Conservation (phyloP, 2,888 invertebrate genomes). For the Himalopsyche japonica region DNA sequence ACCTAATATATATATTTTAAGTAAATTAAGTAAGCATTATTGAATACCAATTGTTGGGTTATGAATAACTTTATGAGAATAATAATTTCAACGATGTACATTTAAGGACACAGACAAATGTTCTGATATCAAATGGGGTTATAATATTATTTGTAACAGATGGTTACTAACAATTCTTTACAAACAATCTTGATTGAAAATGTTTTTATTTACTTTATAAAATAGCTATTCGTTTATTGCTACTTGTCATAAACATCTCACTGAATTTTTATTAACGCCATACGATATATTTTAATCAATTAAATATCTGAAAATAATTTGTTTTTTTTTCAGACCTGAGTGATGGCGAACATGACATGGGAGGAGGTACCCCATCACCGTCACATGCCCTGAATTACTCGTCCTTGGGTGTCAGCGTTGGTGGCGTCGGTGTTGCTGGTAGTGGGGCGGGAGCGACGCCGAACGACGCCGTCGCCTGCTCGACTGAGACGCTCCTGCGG, state of each 20-base stretch:
- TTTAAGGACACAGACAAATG: not conserved
- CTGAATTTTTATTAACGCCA: not conserved
- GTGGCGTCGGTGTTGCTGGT: conserved; percentile 51
- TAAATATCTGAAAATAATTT: too few species aligned
- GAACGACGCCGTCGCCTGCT: conserved; percentile 66
- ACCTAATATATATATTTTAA: too few species aligned
- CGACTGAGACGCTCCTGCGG: conserved; percentile 90
- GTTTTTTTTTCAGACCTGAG: conserved; percentile 67
- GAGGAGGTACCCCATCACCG: conserved; percentile 64
- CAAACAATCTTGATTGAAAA: not conserved
- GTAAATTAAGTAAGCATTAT: too few species aligned
- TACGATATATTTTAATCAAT: not conserved
- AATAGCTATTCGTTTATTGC: not conserved
- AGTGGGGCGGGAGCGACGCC: conserved; percentile 52
- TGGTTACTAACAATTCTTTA: not conserved
- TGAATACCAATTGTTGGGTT: too few species aligned
- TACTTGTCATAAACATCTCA: not conserved
- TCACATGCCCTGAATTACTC: conserved; percentile 82
- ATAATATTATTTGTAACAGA: not conserved
- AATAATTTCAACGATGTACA: not conserved
- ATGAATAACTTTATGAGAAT: not conserved
- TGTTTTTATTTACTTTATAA: not conserved
- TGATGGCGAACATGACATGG: conserved; percentile 73
- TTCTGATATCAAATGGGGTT: not conserved
- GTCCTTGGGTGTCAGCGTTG: conserved; percentile 57